A percentile compares a stretch with the other conserved stretches of the same genome.
Conservation (phyloP, 1,140 invertebrate species). For the Lordiphosa mommai region DNA sequence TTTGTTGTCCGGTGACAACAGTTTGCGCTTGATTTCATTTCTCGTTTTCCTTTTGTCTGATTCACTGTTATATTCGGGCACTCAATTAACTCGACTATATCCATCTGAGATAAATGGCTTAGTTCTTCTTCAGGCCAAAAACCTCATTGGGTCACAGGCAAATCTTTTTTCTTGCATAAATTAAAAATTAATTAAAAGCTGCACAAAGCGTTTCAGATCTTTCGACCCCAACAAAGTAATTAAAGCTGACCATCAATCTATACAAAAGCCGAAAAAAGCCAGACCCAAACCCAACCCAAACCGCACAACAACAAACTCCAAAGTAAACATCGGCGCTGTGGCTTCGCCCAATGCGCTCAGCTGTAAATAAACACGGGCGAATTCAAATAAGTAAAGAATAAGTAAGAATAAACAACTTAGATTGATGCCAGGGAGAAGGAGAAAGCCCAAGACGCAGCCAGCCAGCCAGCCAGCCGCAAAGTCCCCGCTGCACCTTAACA, state of each 20-base stretch:
- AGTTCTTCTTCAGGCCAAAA: not conserved
- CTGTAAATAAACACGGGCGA: conserved; percentile 68
- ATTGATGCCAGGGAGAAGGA: not conserved
- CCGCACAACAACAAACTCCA: conserved; percentile 1
- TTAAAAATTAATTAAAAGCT: conserved; percentile 69
- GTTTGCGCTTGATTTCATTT: conserved; percentile 58
- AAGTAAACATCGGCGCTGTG: conserved; percentile 46
- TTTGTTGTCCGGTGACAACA: conserved; percentile 48
- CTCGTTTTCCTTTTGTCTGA: conserved; percentile 8
- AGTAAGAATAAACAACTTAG: conserved; percentile 70
- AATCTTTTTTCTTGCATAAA: conserved; percentile 50
- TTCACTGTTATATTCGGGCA: conserved; percentile 30
- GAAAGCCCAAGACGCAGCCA: conserved; percentile 12
- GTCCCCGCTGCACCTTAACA: conserved; percentile 37
- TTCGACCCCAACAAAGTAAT: conserved; percentile 54
- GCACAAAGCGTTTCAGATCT: conserved; percentile 18
- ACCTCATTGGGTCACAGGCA: conserved; percentile 17
- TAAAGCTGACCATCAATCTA: conserved; percentile 55
- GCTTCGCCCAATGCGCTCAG: conserved; percentile 48
- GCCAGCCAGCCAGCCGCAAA: conserved; percentile 14
- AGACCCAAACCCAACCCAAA: conserved; percentile 20
- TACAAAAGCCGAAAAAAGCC: conserved; percentile 12
- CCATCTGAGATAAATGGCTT: conserved; percentile 54
- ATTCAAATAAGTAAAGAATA: conserved; percentile 74
- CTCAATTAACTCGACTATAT: conserved; percentile 66